These are phyloP conservation scores for Ancistrus triradiatus DNA, from an alignment of 2,113 vertebrate genomes.

Conservation along the genomic window DNA sequence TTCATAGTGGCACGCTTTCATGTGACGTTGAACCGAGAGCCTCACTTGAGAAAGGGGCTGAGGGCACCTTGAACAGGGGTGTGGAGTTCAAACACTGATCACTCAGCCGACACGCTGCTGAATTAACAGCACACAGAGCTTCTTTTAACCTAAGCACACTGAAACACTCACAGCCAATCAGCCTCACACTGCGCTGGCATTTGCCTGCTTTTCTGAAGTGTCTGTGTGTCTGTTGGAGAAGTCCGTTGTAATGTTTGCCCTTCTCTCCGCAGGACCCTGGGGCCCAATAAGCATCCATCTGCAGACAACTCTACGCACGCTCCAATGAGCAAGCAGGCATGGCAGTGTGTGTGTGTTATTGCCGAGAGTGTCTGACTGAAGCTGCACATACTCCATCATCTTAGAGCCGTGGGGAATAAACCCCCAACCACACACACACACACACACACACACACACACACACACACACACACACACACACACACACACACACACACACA, in stretches of 20 bases:
- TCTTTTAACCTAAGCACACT: slow-evolving; percentile 26
- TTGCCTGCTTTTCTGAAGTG: slow-evolving; percentile 8
- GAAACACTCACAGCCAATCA: slow-evolving; percentile 10
- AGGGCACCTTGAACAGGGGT: slow-evolving; percentile 17
- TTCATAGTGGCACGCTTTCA: no score
- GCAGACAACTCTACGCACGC: slow-evolving; percentile 67
- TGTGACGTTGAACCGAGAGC: no score
- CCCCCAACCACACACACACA: slow-evolving; percentile 39
- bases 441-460: slow-evolving; percentile 20
- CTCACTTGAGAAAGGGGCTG: background rate
- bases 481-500: slow-evolving; percentile 21
- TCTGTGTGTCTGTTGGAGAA: slow-evolving; percentile 13
- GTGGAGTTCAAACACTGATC: slow-evolving; percentile 24
- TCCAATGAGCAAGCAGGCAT: slow-evolving; percentile 54
- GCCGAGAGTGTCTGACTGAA: slow-evolving; percentile 44
- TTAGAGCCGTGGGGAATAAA: slow-evolving; percentile 56
- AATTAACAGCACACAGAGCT: slow-evolving; percentile 27
- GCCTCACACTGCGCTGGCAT: background rate
- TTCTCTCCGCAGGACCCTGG: slow-evolving; percentile 57
- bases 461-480: slow-evolving; percentile 17
- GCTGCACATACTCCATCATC: slow-evolving; percentile 63
- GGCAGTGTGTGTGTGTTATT: slow-evolving; percentile 34
- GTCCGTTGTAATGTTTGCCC: slow-evolving; percentile 32
- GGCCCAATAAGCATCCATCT: slow-evolving; percentile 76
- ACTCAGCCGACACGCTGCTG: slow-evolving; percentile 21